These are phyloP conservation scores for Sebastes trivittatus DNA, from an alignment of 2,797 vertebrate genomes.

Conservation along the genomic window DNA sequence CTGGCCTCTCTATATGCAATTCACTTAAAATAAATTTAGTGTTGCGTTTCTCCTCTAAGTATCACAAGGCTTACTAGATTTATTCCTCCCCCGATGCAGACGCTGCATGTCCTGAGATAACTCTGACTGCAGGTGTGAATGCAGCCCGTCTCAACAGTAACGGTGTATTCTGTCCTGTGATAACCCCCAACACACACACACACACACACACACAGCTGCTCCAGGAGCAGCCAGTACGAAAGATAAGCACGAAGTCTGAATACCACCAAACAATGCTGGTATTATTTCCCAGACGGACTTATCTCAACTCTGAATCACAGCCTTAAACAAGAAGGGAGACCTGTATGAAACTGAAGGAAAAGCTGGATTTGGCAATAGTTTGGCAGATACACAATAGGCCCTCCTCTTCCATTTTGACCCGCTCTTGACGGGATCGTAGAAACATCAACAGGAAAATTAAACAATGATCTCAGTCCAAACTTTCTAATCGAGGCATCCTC, in stretches of 20 bases:
- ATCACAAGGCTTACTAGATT: neutral
- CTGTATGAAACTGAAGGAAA: constrained; percentile 53
- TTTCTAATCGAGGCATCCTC: constrained; percentile 60
- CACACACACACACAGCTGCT: constrained; percentile 9
- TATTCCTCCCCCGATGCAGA: constrained; percentile 3
- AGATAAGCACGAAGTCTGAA: constrained; percentile 1
- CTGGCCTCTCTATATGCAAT: neutral
- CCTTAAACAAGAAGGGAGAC: constrained; percentile 39
- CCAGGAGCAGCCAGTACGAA: neutral
- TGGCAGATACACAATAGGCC: constrained; percentile 84
- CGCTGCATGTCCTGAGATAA: neutral
- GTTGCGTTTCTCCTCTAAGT: neutral
- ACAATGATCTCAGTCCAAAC: constrained; percentile 49
- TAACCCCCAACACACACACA: neutral
- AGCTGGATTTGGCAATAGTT: constrained; percentile 89
- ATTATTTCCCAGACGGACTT: constrained; percentile 15
- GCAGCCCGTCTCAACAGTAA: neutral
- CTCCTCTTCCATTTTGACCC: constrained; percentile 49
- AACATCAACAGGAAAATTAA: constrained; percentile 56
- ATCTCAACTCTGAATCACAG: constrained; percentile 73
- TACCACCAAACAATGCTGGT: neutral
- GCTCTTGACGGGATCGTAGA: constrained; percentile 52
- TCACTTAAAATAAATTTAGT: neutral
- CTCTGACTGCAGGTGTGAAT: constrained; percentile 11
- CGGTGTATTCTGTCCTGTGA: neutral